phyloP scores from a whole-genome alignment of 2,888 invertebrate genomes.

The Lucinisca nassula region DNA sequence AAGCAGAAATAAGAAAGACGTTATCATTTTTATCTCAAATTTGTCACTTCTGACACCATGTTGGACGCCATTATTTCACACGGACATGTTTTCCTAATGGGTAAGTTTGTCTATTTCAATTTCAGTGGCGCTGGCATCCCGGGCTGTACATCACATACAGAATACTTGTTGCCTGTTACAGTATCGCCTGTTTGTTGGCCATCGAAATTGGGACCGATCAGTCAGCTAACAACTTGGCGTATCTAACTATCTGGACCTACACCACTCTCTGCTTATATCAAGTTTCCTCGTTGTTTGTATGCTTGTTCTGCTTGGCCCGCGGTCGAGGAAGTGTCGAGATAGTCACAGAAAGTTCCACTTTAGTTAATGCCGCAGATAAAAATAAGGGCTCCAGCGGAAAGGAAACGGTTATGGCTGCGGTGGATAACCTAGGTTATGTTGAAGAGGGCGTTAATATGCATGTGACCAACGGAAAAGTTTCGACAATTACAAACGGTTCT shows the following conservation, averaged over 20 bases:
- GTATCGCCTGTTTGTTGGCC: conserved; percentile 42
- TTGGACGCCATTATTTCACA: too few species aligned
- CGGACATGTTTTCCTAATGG: too few species aligned
- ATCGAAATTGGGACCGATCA: neutral
- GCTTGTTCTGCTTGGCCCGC: neutral
- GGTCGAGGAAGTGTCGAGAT: neutral
- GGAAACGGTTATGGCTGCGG: neutral
- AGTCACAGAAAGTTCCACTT: neutral
- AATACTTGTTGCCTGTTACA: conserved; percentile 59
- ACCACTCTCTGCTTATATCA: conserved; percentile 79
- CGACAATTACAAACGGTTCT: neutral
- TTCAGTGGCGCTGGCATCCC: conserved; percentile 74
- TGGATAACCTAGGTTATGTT: neutral
- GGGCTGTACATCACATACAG: conserved; percentile 65
- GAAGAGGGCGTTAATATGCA: neutral
- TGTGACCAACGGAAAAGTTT: neutral
- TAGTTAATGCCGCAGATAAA: neutral
- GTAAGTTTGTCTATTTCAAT: too few species aligned
- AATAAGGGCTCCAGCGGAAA: neutral
- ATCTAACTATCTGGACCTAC: conserved; percentile 86
- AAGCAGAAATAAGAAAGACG: too few species aligned
- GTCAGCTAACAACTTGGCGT: conserved; percentile 59
- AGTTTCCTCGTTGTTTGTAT: conserved; percentile 59
- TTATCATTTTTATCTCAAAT: too few species aligned
- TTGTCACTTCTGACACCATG: too few species aligned